Conservation (phyloP, 1,140 invertebrate species). For the Zaprionus taronus region DNA sequence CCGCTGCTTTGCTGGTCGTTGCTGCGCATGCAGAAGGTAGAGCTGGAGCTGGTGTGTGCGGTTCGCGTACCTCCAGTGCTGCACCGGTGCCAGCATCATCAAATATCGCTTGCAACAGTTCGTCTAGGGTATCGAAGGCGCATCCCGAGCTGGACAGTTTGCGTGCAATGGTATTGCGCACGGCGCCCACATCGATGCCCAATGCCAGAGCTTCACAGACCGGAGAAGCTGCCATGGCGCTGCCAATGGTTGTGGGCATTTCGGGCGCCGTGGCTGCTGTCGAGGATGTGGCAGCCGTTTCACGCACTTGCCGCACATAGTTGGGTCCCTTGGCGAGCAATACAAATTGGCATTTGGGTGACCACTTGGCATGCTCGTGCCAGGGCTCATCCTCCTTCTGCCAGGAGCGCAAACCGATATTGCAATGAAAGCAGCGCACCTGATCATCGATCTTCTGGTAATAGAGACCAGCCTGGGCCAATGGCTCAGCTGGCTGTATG, state of each 20-base stretch:
- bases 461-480: conserved; percentile 92
- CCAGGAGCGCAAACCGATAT: conserved; percentile 94
- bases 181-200: conserved; percentile 88
- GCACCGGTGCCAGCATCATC: conserved; percentile 84
- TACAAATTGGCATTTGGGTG: conserved; percentile 92
- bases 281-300: conserved; percentile 27
- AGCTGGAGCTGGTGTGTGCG: conserved; percentile 8
- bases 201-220: conserved; percentile 88
- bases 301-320: conserved; percentile 87
- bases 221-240: conserved; percentile 85
- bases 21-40: conserved; percentile 34
- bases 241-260: conserved; percentile 43
- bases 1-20: conserved; percentile 66
- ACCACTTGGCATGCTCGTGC: conserved; percentile 96
- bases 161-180: conserved; percentile 87
- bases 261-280: conserved; percentile 37
- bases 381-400: conserved; percentile 93
- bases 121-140: conserved; percentile 87
- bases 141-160: conserved; percentile 73
- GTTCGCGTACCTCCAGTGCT: conserved; percentile 57
- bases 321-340: conserved; percentile 91
- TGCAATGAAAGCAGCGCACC: conserved; percentile 96
- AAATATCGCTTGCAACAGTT: conserved; percentile 89
- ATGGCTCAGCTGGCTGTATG: conserved; percentile 87
- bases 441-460: conserved; percentile 88